Evolutionary conservation across 2,888 invertebrate genomes (phyloP).

Genomic region (Ectemnius continuus): DNA sequence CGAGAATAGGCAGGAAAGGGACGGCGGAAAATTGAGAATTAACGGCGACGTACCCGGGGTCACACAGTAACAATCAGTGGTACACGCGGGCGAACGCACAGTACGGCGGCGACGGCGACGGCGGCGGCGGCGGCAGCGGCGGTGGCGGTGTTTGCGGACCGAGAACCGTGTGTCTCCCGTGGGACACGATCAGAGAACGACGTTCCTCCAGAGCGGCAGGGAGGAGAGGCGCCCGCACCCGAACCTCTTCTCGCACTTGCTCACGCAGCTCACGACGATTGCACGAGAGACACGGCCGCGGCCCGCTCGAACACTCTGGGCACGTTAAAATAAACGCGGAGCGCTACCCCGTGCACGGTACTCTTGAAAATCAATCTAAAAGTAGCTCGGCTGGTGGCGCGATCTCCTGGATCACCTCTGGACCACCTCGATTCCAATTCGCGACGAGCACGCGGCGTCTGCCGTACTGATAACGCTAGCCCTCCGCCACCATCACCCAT

Average conservation of each 20-base stretch:
- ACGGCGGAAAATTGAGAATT: neutral
- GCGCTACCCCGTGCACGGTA: slow-evolving; percentile 69
- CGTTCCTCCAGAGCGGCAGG: slow-evolving; percentile 67
- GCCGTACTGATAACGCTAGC: slow-evolving; percentile 62
- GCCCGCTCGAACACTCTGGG: slow-evolving; percentile 58
- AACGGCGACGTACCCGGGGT: neutral
- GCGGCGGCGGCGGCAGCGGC: neutral
- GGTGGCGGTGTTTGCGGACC: slow-evolving; percentile 22
- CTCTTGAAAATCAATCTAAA: slow-evolving; percentile 77
- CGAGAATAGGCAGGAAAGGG: slow-evolving; percentile 5
- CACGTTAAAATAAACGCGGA: slow-evolving; percentile 69
- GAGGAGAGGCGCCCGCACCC: slow-evolving; percentile 70
- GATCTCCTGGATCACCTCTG: slow-evolving; percentile 64
- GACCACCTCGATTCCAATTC: slow-evolving; percentile 49
- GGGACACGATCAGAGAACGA: slow-evolving; percentile 49
- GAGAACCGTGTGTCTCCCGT: slow-evolving; percentile 53
- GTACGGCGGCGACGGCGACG: slow-evolving; percentile 19
- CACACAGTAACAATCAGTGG: slow-evolving; percentile 10
- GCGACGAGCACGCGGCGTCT: slow-evolving; percentile 52
- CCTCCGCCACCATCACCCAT: slow-evolving; percentile 36
- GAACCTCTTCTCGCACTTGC: slow-evolving; percentile 55
- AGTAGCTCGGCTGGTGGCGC: slow-evolving; percentile 72
- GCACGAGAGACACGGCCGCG: slow-evolving; percentile 53
- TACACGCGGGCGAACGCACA: slow-evolving; percentile 31
- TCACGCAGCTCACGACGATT: slow-evolving; percentile 42